Base-by-base conservation (phyloP, 1,140 invertebrate genomes). In the Drosophila bifasciata region DNA sequence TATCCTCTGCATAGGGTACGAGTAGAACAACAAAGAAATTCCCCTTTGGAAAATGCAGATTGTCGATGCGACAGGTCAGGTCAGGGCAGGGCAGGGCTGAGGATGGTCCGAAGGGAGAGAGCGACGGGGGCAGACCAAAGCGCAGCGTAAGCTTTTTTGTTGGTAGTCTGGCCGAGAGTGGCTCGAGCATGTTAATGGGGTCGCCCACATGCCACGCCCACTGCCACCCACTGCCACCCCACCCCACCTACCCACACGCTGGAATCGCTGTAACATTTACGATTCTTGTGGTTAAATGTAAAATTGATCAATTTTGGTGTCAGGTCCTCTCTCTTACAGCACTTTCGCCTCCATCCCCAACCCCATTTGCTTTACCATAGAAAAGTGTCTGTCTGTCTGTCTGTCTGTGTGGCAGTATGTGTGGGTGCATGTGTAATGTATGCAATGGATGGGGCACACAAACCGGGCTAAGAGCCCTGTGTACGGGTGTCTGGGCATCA, bases 221-320 rank as follows among this genome's bases (percentile, higher is more conserved):
- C 21, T 17, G 21, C 61, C 32, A 3, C 32, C 32, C 32, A 32
- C 9, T 1, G 16, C 9, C 32, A 11, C 11, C 9, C 32, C 3
- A 9, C 19, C 57, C 62, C 32, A 4, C 32, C 32, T 4, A 36
- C 11, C 11, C 32, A 11, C 32, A 36, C 32, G 32, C 32, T 36
- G 32, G 9, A 36, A 9, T 36, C 5, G 32, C 32, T 19, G 3
- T 11, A 45, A 36, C 60, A 56, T 52, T 45, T 79, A 44, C 64
- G 55, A 67, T 58, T 84, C 76, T 72, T 79, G 71, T 66, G 71
- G 66, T 44, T 60, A 50, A 72, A 80, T 79, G 72, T 53, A 73
- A 84, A 80, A 80, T 86, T 86, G 80, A 84, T 85, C 81, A 84
- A 84, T 83, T 80, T 76, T 72, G 43, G 64, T 25, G 46, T 67